Evolutionary conservation across 2,113 vertebrate genomes (phyloP).

Genomic region (Orientallactaga bullata): DNA sequence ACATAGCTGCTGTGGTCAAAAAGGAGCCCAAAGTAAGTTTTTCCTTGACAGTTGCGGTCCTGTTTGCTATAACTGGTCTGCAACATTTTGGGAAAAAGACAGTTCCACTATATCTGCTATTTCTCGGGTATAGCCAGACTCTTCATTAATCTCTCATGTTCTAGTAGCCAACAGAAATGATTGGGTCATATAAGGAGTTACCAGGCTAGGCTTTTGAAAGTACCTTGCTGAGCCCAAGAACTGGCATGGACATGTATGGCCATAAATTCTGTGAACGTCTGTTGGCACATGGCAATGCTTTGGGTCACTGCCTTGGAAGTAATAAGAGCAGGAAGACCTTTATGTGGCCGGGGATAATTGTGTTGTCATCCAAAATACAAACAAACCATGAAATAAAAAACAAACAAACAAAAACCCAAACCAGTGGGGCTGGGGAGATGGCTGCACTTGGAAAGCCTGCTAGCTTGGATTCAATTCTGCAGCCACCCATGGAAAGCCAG

Average conservation of each 20-base stretch:
- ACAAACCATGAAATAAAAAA: too few relatives aligned
- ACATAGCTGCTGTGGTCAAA: conserved; percentile 88
- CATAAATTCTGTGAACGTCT: not conserved
- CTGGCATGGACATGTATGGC: too few relatives aligned
- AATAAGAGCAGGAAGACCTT: not conserved
- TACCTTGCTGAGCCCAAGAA: not conserved
- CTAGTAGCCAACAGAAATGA: not conserved
- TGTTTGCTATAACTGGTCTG: conserved; percentile 87
- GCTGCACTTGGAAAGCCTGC: too few relatives aligned
- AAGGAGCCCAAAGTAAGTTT: conserved; percentile 88
- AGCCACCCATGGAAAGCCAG: too few relatives aligned
- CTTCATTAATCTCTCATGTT: not conserved
- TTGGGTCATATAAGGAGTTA: not conserved
- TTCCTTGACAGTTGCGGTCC: conserved; percentile 92
- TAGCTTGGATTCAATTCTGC: too few relatives aligned
- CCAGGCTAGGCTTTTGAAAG: not conserved
- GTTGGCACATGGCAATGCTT: not conserved
- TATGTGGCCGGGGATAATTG: not conserved
- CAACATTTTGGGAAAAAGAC: conserved; percentile 92
- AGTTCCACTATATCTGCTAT: not conserved
- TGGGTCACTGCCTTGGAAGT: not conserved
- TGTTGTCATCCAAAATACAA: not conserved
- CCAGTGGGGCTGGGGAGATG: too few relatives aligned
- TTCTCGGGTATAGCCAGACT: not conserved
- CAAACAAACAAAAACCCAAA: too few relatives aligned